Conservation (phyloP, 2,797 vertebrate genomes). For the Onychomys torridus region DNA sequence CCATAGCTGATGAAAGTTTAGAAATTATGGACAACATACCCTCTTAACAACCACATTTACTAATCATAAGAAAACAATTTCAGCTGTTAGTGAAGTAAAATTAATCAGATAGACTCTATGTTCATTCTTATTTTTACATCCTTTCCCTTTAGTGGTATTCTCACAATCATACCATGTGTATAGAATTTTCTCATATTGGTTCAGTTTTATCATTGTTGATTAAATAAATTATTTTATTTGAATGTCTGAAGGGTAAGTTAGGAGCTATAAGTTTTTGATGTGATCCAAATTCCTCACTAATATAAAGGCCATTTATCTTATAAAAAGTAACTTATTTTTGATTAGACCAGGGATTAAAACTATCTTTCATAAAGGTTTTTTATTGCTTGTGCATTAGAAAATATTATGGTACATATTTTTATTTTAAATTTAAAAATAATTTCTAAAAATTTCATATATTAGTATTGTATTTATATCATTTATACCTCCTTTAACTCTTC, state of each 20-base stretch:
- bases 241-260: not conserved
- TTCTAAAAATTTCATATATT: not conserved
- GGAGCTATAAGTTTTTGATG: not conserved
- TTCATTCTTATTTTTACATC: conserved; percentile 7
- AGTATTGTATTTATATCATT: not conserved
- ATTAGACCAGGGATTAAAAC: not conserved
- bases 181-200: not conserved
- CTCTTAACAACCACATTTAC: not conserved
- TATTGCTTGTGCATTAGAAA: not conserved
- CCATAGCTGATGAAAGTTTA: not conserved
- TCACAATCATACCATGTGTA: not conserved
- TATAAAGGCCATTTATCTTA: not conserved
- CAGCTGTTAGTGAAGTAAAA: not conserved
- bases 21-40: not conserved
- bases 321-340: not conserved
- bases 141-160: not conserved
- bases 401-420: not conserved
- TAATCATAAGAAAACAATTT: conserved; percentile 7
- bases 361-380: not conserved
- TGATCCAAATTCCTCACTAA: not conserved
- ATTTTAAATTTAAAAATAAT: not conserved
- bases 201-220: not conserved
- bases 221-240: conserved; percentile 19
- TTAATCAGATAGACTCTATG: not conserved
- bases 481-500: not conserved